Evolutionary conservation across 2,797 vertebrate species (phyloP), one percentile per base, ranked within the genome.

Genomic region (Lateolabrax maculatus): DNA sequence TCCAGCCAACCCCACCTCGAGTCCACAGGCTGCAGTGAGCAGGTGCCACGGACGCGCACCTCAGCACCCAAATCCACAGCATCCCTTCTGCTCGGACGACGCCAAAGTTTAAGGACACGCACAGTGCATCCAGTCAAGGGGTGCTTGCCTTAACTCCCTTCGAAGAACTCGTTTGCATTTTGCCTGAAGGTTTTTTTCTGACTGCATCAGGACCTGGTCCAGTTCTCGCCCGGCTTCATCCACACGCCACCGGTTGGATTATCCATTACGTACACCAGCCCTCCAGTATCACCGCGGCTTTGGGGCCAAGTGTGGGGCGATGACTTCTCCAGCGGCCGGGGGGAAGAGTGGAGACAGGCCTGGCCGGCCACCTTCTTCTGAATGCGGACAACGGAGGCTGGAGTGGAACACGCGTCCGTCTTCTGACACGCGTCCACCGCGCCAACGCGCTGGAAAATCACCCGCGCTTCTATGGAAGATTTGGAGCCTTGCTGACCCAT

Each of bases 231-330:
- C 0, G 89, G 91, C 46, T 90, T 95, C 72, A 95, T 84, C 95
- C 95, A 95, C 74, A 95, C 93, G 21, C 95, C 95, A 1, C 95
- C 95, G 9, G 94, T 95, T 3, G 95, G 92, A 63, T 95, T 93
- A 29, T 95, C 94, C 86, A 95, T 79, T 60, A 95, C 93, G 51
- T 94, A 96, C 63, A 94, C 93, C 68, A 96, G 88, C 9, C 87
- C 95, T 0, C 53, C 78, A 44, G 77, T 21, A 72, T 93, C 84
- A 55, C 76, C 34, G 79, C 76, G 65, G 55, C 77, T 66, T 0
- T 77, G 90, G 15, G 77, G 72, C 90, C 89, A 85, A 1, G 78
- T 57, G 7, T 75, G 68, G 21, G 48, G 2, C 9, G 64, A 23
- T 3, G 71, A 52, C 58, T 58, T 83, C n/a, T 86, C 77, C 57